Conservation (phyloP, 2,113 vertebrate species). For the Porphyrio hochstetteri region DNA sequence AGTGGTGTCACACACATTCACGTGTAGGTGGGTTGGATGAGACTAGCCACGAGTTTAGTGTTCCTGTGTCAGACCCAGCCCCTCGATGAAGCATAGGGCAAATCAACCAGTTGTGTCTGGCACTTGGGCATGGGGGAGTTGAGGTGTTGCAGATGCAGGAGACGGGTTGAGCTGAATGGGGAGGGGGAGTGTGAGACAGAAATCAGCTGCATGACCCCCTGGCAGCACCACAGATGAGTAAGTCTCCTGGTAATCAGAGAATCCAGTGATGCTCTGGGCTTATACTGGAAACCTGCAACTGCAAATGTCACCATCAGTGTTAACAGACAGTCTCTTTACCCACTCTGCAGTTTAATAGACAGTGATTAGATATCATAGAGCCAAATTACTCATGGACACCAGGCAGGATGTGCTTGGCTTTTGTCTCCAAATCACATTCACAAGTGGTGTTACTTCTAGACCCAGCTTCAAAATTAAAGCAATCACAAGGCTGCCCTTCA, state of each 20-base stretch:
- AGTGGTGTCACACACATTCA: not conserved
- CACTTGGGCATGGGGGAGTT: not conserved
- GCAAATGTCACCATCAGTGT: not conserved
- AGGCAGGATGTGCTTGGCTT: not conserved
- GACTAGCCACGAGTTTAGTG: not conserved
- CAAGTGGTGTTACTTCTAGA: not conserved
- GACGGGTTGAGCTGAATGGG: not conserved
- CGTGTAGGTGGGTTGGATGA: not conserved
- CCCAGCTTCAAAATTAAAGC: slow-evolving; percentile 39
- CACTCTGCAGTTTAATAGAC: not conserved
- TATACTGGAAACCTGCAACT: not conserved
- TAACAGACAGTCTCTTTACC: not conserved
- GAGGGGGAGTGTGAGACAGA: slow-evolving; percentile 28
- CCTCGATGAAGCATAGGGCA: rapidly evolving
- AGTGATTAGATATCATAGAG: not conserved
- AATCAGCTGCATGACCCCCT: not conserved
- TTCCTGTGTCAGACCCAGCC: not conserved
- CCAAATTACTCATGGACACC: not conserved
- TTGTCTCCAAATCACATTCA: not conserved
- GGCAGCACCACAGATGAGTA: rapidly evolving
- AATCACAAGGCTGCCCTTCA: slow-evolving; percentile 23
- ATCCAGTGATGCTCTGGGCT: not conserved
- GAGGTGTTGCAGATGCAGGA: not conserved
- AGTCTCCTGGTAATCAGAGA: not conserved
- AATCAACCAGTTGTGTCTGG: slow-evolving; percentile 29